Conservation (phyloP, 2,888 invertebrate genomes). For the Spilarctia lutea region DNA sequence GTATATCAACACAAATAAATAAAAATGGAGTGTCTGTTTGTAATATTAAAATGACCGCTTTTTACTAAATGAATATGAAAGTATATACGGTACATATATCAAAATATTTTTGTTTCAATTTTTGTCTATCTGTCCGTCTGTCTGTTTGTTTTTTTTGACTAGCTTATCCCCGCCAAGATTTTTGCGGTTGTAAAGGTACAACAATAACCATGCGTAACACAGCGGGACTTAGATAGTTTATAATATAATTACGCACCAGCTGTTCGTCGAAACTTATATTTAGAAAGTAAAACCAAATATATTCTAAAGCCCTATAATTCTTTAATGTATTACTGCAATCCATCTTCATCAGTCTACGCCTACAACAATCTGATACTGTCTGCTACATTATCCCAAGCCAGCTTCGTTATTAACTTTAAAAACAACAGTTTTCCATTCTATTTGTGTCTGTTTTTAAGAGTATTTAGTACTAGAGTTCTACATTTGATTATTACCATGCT, state of each 20-base stretch:
- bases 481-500: neutral
- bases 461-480: neutral
- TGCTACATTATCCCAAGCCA: slow-evolving; percentile 31
- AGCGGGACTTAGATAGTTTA: no score
- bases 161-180: no score
- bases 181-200: no score
- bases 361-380: slow-evolving; percentile 32
- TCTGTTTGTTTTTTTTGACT: no score
- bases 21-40: no score
- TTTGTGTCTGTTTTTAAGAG: neutral
- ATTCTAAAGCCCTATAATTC: slow-evolving; percentile 1
- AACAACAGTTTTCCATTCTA: slow-evolving; percentile 1
- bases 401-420: slow-evolving; percentile 14
- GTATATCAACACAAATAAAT: no score
- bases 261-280: neutral
- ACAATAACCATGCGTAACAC: no score
- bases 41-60: no score
- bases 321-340: slow-evolving; percentile 25
- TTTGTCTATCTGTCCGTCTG: no score
- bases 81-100: no score
- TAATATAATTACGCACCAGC: neutral
- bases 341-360: slow-evolving; percentile 47
- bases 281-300: slow-evolving; percentile 4
- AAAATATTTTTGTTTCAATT: no score
- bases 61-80: no score